phyloP scores from a whole-genome alignment of 2,113 vertebrate species.

The Glaucomys volans region DNA sequence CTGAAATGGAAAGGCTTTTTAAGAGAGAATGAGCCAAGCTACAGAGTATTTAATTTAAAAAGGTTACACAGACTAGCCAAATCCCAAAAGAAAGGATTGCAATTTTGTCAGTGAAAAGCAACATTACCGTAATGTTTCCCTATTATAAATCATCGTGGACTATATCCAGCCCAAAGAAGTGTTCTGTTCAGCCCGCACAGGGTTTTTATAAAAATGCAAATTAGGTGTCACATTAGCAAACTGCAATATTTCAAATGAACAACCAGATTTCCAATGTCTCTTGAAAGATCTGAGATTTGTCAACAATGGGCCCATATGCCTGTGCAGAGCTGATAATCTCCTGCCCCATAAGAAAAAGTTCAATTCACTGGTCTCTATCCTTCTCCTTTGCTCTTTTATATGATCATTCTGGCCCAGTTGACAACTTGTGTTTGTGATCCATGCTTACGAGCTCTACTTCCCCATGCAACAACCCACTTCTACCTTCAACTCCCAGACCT shows the following conservation, averaged over 20 bases:
- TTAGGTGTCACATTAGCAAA: not conserved
- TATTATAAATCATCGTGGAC: not conserved
- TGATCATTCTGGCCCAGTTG: not conserved
- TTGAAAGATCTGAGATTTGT: not conserved
- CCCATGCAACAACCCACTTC: not conserved
- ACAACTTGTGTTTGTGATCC: not conserved
- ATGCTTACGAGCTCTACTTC: not conserved
- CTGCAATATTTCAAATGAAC: not conserved
- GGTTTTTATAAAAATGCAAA: not conserved
- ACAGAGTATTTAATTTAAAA: constrained; percentile 36
- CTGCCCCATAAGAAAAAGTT: not conserved
- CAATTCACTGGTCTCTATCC: not conserved
- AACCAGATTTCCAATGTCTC: not conserved
- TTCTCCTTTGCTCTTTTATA: not conserved
- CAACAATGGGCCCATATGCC: not conserved
- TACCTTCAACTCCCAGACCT: not conserved
- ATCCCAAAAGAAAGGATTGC: not conserved
- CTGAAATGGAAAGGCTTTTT: not conserved
- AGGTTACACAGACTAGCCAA: not conserved
- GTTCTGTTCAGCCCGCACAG: not conserved
- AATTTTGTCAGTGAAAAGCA: not conserved
- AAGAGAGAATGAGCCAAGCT: not conserved
- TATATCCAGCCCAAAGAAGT: not conserved
- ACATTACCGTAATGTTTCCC: not conserved
- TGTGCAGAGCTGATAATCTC: not conserved